Evolutionary conservation across 2,888 invertebrate species (phyloP), one percentile per base, ranked within the genome.

Genomic region (Callyntrura sp.): DNA sequence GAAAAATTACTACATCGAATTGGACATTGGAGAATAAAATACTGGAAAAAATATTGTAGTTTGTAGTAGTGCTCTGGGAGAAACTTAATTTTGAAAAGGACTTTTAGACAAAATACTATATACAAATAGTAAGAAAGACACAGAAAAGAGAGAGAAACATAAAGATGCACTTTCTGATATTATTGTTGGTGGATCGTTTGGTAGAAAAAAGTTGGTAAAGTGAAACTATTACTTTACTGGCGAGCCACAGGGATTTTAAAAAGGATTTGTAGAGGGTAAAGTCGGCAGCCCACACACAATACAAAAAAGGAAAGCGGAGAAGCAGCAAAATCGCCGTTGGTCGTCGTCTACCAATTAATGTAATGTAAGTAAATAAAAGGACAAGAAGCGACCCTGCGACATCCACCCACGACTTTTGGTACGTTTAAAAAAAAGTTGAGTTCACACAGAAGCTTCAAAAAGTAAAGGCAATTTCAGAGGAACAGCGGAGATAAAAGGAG

Each of bases 351-450:
- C 43, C 20, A 81, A 81, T 81, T 62, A 23, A 62, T 45, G 81
- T 81, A 60, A 81, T 83, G 83, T 68, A 83, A 83, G 83, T 68
- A 83, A 83, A 83, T 83, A 83, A 62, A 62, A 68, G 83, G 68
- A 68, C 83, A 83, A 65, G n/a, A 83, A 65, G n/a, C 25, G 62
- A 62, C 81, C 81, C 45, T 8, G n/a, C 23, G 62, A 81, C 68
- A 28, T 70, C 83, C 83, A 84, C 83, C 83, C 83, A 84, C 70
- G 35, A 17, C 35, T 4, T 35, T 35, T 35, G 25, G n/a, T 55
- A 17, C 9, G 68, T 45, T 1, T 25, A 9, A 78, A 55, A n/a
- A 51, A 55, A 55, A 51, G 25, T 25, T 65, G 25, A 14, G 28
- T 25, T 55, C 11, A 55, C 55, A 20, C n/a, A 60, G 23, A 2